These are phyloP conservation scores for Neuroscelio doddi DNA, from an alignment of 2,888 invertebrate species.

Conservation along the genomic window DNA sequence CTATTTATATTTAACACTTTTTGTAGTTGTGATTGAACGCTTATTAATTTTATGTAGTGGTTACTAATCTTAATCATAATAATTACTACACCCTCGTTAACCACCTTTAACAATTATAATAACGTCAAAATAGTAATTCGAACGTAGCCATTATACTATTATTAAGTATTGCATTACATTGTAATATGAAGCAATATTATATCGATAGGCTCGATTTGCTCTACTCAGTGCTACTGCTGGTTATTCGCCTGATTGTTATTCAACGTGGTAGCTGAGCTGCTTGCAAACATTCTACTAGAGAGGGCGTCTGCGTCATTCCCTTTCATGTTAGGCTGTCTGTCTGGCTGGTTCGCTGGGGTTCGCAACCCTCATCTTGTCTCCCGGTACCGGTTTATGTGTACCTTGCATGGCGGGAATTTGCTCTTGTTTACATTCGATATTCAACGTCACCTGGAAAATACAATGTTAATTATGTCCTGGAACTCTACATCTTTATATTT, in stretches of 20 bases:
- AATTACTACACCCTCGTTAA: too few relatives aligned
- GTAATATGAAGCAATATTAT: not conserved
- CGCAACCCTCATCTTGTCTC: slow-evolving; percentile 57
- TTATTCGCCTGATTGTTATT: slow-evolving; percentile 50
- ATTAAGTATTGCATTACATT: too few relatives aligned
- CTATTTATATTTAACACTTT: too few relatives aligned
- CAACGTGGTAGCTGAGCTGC: slow-evolving; percentile 53
- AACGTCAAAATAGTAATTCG: too few relatives aligned
- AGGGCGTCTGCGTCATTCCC: slow-evolving; percentile 70
- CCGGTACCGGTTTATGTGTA: slow-evolving; percentile 23
- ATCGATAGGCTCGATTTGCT: not conserved
- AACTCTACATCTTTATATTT: too few relatives aligned
- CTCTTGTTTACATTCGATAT: slow-evolving; percentile 52
- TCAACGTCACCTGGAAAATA: slow-evolving; percentile 24
- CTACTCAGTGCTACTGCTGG: slow-evolving; percentile 1
- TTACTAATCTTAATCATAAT: too few relatives aligned
- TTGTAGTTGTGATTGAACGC: too few relatives aligned
- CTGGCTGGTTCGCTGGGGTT: slow-evolving; percentile 61
- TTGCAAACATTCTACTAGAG: slow-evolving; percentile 57
- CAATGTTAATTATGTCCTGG: slow-evolving; percentile 3
- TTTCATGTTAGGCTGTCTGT: slow-evolving; percentile 63
- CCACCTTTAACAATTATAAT: too few relatives aligned
- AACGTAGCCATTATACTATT: too few relatives aligned
- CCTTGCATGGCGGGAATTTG: slow-evolving; percentile 45
- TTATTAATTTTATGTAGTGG: too few relatives aligned